phyloP scores from a whole-genome alignment of 2,113 vertebrate species.

The Lontra canadensis region DNA sequence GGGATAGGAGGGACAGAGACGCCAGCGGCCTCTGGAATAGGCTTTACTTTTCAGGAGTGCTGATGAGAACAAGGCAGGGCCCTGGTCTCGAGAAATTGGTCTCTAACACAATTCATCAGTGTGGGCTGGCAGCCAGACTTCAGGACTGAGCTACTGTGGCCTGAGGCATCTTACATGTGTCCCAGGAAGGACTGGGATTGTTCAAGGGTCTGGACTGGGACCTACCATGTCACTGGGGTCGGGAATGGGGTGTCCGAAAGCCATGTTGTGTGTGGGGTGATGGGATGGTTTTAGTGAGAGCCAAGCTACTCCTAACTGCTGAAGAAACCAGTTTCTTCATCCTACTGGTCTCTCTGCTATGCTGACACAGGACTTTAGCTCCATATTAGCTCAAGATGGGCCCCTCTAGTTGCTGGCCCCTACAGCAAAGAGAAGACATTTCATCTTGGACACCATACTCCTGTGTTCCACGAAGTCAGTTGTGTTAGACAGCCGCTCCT shows the following conservation, averaged over 20 bases:
- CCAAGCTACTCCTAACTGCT: not conserved
- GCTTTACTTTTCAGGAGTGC: not conserved
- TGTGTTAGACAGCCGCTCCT: not conserved
- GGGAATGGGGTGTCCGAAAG: not conserved
- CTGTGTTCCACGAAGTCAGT: not conserved
- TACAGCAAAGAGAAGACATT: not conserved
- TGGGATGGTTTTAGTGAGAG: not conserved
- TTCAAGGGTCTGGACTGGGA: not conserved
- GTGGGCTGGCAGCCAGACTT: not conserved
- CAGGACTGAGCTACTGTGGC: not conserved
- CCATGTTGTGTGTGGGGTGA: not conserved
- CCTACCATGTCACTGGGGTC: not conserved
- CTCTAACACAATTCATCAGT: not conserved
- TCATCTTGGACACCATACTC: not conserved
- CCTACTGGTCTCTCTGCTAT: not conserved
- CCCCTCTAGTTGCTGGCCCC: not conserved
- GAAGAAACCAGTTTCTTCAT: not conserved
- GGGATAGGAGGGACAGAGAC: not conserved
- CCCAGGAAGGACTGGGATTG: not conserved
- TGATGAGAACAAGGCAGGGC: not conserved
- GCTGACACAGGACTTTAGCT: not conserved
- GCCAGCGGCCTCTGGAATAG: not conserved
- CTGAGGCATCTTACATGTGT: not conserved
- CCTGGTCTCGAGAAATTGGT: not conserved
- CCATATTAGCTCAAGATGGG: not conserved